Evolutionary conservation across 2,888 invertebrate species (phyloP).

Genomic region (Dilophus febrilis): DNA sequence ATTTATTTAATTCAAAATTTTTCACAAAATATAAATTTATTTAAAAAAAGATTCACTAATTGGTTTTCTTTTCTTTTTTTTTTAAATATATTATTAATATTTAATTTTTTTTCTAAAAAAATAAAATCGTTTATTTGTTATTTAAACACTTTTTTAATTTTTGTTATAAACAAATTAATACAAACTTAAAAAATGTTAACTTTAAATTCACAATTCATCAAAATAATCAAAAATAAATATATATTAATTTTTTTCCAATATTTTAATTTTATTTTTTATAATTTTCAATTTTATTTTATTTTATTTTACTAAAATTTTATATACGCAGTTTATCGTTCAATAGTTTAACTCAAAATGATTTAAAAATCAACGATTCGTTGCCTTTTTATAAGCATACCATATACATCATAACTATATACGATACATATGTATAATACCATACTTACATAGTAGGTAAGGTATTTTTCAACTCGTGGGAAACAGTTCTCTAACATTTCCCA

Average conservation of each 20-base stretch:
- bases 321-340: slow-evolving; percentile 15
- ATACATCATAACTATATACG: no score
- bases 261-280: no score
- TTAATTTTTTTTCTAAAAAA: no score
- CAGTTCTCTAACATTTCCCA: slow-evolving; percentile 31
- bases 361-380: slow-evolving; percentile 16
- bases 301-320: not conserved
- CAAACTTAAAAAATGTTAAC: not conserved
- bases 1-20: not conserved
- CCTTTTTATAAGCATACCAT: slow-evolving; percentile 27
- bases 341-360: slow-evolving; percentile 25
- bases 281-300: slow-evolving; percentile 6
- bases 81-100: no score
- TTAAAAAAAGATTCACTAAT: slow-evolving; percentile 1
- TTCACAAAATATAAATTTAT: not conserved
- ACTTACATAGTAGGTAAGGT: slow-evolving; percentile 1
- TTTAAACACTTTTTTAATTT: no score
- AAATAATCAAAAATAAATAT: no score
- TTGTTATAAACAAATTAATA: no score
- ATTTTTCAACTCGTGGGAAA: slow-evolving; percentile 30
- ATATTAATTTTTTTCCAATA: no score
- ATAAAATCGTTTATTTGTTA: no score
- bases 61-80: no score
- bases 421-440: not conserved
- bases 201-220: no score